phyloP scores from a whole-genome alignment of 2,113 vertebrate species.

The Plectropomus leopardus region DNA sequence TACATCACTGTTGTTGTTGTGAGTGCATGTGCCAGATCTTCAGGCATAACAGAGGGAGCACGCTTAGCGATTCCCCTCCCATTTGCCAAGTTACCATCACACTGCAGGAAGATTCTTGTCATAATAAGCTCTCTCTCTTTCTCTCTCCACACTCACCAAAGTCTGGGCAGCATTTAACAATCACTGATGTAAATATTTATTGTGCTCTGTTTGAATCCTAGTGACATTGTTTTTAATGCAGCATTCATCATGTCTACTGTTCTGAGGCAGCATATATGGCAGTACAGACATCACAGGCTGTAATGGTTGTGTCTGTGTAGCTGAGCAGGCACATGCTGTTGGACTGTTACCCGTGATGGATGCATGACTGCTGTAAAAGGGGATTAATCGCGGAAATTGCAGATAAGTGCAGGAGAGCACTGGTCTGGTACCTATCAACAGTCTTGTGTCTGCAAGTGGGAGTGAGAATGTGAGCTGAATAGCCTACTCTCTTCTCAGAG shows the following conservation, averaged over 20 bases:
- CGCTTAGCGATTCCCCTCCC: constrained; percentile 77
- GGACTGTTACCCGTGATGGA: constrained; percentile 64
- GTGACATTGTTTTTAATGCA: constrained; percentile 63
- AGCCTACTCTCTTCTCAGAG: constrained; percentile 56
- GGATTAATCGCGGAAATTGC: constrained; percentile 78
- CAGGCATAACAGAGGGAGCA: constrained; percentile 80
- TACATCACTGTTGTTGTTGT: constrained; percentile 87
- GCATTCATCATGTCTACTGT: constrained; percentile 44
- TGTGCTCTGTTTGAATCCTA: constrained; percentile 64
- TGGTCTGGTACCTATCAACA: constrained; percentile 71
- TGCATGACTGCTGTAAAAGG: constrained; percentile 70
- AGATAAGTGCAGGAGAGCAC: constrained; percentile 74
- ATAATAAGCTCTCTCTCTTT: constrained; percentile 53
- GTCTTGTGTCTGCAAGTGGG: constrained; percentile 63
- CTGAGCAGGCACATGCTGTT: constrained; percentile 61
- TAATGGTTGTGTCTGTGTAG: constrained; percentile 54
- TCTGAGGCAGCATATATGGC: constrained; percentile 29
- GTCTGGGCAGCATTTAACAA: constrained; percentile 64
- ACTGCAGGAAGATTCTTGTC: constrained; percentile 80
- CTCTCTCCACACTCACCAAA: constrained; percentile 35
- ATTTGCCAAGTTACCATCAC: constrained; percentile 81
- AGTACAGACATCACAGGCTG: constrained; percentile 32
- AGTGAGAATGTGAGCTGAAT: constrained; percentile 62
- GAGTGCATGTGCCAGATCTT: constrained; percentile 83
- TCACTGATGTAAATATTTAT: constrained; percentile 75